Conservation (phyloP, 2,888 invertebrate species). For the Metallyticus violacea region DNA sequence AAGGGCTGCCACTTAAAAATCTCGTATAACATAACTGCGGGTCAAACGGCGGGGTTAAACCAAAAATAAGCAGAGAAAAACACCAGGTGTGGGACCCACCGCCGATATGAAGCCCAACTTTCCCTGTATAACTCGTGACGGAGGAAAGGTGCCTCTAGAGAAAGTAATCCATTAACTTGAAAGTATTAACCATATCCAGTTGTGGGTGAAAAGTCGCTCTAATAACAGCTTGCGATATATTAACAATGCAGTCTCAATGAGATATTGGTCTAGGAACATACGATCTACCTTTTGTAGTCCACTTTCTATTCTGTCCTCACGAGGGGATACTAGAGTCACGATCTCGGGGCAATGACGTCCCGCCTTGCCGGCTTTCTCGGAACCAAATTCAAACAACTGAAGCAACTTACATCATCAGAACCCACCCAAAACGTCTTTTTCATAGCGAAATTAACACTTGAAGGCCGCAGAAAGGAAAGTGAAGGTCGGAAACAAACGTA, state of each 20-base stretch:
- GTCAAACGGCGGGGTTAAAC: neutral
- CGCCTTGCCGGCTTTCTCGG: too few species aligned
- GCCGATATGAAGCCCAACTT: neutral
- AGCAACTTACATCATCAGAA: neutral
- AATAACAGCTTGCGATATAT: too few species aligned
- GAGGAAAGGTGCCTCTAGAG: too few species aligned
- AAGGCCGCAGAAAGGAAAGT: neutral
- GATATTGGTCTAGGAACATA: neutral
- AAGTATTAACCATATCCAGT: neutral
- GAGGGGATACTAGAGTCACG: too few species aligned
- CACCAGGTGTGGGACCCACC: neutral
- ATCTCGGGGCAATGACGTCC: neutral
- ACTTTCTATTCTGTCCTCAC: neutral
- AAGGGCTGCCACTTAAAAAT: too few species aligned
- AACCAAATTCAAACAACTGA: neutral
- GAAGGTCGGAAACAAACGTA: too few species aligned
- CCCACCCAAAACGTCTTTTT: neutral
- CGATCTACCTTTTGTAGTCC: too few species aligned
- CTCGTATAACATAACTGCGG: too few species aligned
- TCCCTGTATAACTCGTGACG: too few species aligned
- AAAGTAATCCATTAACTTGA: too few species aligned
- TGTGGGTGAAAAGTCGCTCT: neutral
- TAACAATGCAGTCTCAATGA: neutral
- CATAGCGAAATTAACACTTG: neutral
- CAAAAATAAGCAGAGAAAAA: neutral